A percentile compares a stretch with the other conserved stretches of the same genome.
Evolutionary conservation across 1,140 invertebrate species (phyloP).

Genomic region (Wasmannia auropunctata): DNA sequence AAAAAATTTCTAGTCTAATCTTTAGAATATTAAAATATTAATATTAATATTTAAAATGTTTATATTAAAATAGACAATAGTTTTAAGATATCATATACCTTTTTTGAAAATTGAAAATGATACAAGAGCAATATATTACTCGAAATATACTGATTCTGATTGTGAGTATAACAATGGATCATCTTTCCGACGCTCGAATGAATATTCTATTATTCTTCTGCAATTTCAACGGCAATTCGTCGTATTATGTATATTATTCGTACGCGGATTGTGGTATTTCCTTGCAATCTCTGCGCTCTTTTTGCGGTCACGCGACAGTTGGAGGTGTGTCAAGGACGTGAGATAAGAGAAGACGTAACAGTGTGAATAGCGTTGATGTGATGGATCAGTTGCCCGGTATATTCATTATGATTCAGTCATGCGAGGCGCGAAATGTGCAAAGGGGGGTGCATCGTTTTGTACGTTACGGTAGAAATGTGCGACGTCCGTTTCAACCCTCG

Average conservation of each 20-base stretch:
- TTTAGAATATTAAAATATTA: not conserved
- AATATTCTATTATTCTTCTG: not conserved
- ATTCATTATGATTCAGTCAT: slow-evolving; percentile 48
- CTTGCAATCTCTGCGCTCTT: not conserved
- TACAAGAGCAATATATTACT: not conserved
- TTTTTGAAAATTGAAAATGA: not conserved
- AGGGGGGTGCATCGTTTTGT: slow-evolving; percentile 4
- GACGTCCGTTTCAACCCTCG: slow-evolving; percentile 30
- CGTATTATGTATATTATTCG: not conserved
- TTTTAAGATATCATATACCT: not conserved
- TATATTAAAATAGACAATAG: not conserved
- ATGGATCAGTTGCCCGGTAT: slow-evolving; percentile 27
- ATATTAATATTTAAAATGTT: no score
- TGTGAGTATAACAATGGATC: slow-evolving; percentile 2
- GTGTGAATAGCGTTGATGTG: not conserved
- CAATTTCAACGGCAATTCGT: not conserved
- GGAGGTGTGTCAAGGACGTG: slow-evolving; percentile 47
- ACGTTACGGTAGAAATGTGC: slow-evolving; percentile 48
- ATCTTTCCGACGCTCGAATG: not conserved
- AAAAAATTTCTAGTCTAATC: not conserved
- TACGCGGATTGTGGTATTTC: not conserved
- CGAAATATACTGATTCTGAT: not conserved
- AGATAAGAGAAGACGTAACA: slow-evolving; percentile 21
- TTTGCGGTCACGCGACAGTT: not conserved
- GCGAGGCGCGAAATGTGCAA: slow-evolving; percentile 3